Percentiles rank a stretch among this genome's conserved stretches.
Conservation (phyloP, 2,113 vertebrate species). For the Tragelaphus imberbis region DNA sequence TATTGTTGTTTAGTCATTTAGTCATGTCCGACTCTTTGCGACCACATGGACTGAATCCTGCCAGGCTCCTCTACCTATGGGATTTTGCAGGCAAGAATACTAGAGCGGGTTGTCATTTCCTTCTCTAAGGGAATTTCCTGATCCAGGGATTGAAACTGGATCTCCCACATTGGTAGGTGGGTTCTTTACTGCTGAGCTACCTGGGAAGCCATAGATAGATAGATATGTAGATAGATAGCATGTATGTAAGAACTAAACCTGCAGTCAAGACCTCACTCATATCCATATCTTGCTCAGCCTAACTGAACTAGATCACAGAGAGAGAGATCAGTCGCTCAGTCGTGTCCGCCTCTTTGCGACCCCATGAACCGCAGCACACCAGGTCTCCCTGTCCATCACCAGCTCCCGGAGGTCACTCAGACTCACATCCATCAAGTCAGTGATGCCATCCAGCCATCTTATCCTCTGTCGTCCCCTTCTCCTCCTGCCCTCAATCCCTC, state of each 20-base stretch:
- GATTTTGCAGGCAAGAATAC: neutral
- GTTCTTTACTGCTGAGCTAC: neutral
- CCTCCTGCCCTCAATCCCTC: no score
- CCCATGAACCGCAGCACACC: no score
- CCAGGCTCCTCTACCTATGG: neutral
- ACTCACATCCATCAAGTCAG: no score
- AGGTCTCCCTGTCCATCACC: no score
- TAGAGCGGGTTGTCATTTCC: neutral
- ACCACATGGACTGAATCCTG: neutral
- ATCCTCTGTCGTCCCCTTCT: no score
- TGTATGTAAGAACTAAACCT: neutral
- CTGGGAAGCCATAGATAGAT: no score
- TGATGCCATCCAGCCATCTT: no score
- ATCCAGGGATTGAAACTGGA: neutral
- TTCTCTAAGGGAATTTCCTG: neutral
- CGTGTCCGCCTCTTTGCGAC: no score
- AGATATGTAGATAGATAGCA: neutral
- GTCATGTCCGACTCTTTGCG: fast-evolving
- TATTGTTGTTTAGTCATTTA: neutral
- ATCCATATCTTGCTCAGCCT: neutral
- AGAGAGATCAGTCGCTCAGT: no score
- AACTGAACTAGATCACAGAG: no score
- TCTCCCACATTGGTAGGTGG: neutral
- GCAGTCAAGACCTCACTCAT: neutral
- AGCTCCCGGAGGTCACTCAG: no score